Percentiles rank a stretch among this genome's conserved stretches.
These are phyloP conservation scores for Plutomurus gul DNA, from an alignment of 1,140 invertebrate species.

Conservation along the genomic window DNA sequence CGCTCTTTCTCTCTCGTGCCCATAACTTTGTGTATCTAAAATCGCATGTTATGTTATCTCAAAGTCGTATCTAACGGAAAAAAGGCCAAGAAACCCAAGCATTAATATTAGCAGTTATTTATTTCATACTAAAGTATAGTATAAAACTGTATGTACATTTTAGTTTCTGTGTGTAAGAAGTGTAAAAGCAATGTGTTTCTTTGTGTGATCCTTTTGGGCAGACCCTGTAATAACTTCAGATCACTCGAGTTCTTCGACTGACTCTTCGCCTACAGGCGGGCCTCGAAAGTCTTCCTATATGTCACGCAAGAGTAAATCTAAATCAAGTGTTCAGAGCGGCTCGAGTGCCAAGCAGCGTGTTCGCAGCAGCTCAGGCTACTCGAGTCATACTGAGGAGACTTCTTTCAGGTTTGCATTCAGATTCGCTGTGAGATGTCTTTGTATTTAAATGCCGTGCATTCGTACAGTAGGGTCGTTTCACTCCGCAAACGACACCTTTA, in stretches of 20 bases:
- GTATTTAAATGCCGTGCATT: no score
- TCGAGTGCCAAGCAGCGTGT: conserved; percentile 66
- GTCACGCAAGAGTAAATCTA: conserved; percentile 51
- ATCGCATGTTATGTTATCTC: no score
- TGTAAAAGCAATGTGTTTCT: neutral
- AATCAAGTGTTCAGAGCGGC: conserved; percentile 50
- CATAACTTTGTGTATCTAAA: no score
- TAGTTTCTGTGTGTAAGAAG: neutral
- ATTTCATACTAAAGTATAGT: no score
- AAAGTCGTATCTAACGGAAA: no score
- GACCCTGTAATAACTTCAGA: conserved; percentile 52
- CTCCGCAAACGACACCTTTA: no score
- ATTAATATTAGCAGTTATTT: no score
- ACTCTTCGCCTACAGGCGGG: conserved; percentile 37
- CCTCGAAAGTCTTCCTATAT: conserved; percentile 43
- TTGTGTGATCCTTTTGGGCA: neutral
- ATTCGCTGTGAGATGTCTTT: no score
- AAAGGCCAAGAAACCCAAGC: no score
- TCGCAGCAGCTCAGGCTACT: conserved; percentile 73
- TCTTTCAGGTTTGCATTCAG: conserved; percentile 76
- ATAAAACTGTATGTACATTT: neutral
- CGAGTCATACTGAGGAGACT: conserved; percentile 77
- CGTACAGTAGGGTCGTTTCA: no score
- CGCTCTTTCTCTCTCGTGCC: neutral
- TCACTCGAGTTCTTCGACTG: conserved; percentile 49